A percentile compares a stretch with the other conserved stretches of the same genome.
Conservation (phyloP, 2,113 vertebrate species). For the Sakesphorus luctuosus region DNA sequence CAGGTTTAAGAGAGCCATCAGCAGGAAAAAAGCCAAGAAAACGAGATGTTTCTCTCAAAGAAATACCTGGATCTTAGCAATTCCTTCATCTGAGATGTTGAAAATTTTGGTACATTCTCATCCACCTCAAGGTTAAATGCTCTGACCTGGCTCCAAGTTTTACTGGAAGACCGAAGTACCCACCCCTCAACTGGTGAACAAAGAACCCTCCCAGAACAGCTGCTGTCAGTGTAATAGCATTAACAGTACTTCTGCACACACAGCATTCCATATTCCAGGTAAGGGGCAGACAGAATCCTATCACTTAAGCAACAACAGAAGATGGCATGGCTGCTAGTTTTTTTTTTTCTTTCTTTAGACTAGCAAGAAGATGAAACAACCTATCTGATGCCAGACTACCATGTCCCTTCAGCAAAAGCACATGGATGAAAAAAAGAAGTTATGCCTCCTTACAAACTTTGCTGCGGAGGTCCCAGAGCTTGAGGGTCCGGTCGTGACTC, state of each 20-base stretch:
- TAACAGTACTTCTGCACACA: neutral
- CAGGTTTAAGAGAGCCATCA: neutral
- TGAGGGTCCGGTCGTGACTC: constrained; percentile 96
- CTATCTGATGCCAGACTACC: neutral
- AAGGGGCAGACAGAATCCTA: neutral
- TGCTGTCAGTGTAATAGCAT: neutral
- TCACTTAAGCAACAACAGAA: neutral
- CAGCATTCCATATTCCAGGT: neutral
- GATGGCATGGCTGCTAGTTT: neutral
- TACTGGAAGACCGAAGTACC: neutral
- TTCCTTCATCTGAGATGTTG: neutral
- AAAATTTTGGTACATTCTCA: neutral
- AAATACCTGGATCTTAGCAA: neutral
- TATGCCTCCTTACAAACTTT: constrained; percentile 92
- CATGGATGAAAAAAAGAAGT: neutral
- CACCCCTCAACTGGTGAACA: neutral
- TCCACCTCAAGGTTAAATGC: neutral
- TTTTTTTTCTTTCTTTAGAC: neutral
- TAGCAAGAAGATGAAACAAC: neutral
- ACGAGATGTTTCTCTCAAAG: neutral
- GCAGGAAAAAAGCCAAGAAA: neutral
- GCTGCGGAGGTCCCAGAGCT: constrained; percentile 98
- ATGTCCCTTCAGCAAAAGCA: neutral
- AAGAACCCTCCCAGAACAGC: neutral
- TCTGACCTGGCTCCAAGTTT: neutral